phyloP scores from a whole-genome alignment of 2,888 invertebrate species.

The Eupithecia abbreviata region DNA sequence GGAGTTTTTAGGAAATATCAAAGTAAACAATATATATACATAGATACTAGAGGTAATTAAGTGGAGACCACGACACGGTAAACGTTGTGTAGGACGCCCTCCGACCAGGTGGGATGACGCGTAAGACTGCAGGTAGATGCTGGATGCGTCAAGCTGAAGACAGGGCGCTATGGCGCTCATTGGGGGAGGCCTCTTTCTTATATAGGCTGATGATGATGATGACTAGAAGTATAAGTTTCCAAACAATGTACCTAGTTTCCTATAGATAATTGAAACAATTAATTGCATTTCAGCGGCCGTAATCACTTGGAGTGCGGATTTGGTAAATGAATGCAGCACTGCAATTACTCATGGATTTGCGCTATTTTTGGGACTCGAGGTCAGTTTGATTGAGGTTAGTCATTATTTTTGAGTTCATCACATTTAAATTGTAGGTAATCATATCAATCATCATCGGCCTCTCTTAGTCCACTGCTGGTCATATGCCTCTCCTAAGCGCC shows the following conservation, averaged over 20 bases:
- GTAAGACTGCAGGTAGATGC: too few relatives aligned
- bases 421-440: background rate
- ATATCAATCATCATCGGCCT: background rate
- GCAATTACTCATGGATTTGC: slow-evolving; percentile 12
- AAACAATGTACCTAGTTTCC: slow-evolving; percentile 4
- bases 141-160: too few relatives aligned
- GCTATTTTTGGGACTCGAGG: background rate
- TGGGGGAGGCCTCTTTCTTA: too few relatives aligned
- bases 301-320: slow-evolving; percentile 19
- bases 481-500: too few relatives aligned
- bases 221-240: background rate
- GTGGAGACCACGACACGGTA: too few relatives aligned
- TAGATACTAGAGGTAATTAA: too few relatives aligned
- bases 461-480: background rate
- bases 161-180: too few relatives aligned
- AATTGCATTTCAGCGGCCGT: slow-evolving; percentile 13
- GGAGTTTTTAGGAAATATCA: background rate
- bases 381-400: background rate
- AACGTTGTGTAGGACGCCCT: too few relatives aligned
- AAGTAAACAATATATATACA: background rate
- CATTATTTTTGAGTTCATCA: background rate
- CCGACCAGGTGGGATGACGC: too few relatives aligned
- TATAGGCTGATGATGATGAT: background rate
- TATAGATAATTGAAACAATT: slow-evolving; percentile 11
- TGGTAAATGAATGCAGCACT: slow-evolving; percentile 27